These are phyloP conservation scores for Athripsodes cinereus DNA, from an alignment of 2,888 invertebrate genomes.

Conservation along the genomic window DNA sequence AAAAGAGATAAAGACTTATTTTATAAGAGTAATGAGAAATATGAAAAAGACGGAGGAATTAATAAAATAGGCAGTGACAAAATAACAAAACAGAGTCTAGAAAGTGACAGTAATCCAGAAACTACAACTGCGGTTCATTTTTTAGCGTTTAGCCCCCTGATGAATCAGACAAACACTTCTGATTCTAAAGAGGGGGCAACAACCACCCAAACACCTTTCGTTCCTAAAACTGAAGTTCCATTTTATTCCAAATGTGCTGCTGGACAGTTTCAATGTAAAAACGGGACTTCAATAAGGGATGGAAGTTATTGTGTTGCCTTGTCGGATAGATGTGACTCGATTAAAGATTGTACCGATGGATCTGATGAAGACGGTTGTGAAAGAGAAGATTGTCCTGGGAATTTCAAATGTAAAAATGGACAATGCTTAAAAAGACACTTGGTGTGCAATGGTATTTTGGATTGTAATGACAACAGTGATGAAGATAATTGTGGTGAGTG, in stretches of 20 bases:
- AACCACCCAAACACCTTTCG: neutral
- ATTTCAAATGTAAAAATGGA: slow-evolving; percentile 53
- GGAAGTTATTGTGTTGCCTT: slow-evolving; percentile 51
- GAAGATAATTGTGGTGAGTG: slow-evolving; percentile 50
- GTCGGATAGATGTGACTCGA: slow-evolving; percentile 49
- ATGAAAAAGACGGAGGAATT: slow-evolving; percentile 25
- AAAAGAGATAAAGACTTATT: slow-evolving; percentile 27
- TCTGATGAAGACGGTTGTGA: slow-evolving; percentile 56
- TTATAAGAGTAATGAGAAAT: slow-evolving; percentile 26
- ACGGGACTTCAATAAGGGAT: slow-evolving; percentile 51
- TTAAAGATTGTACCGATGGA: slow-evolving; percentile 55
- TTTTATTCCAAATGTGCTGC: slow-evolving; percentile 48
- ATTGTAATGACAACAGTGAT: slow-evolving; percentile 57
- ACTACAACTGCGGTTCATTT: slow-evolving; percentile 26
- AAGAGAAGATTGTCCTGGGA: slow-evolving; percentile 51
- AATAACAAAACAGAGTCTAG: slow-evolving; percentile 22
- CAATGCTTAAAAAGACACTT: slow-evolving; percentile 54
- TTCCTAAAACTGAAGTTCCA: slow-evolving; percentile 4
- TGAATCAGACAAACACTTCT: slow-evolving; percentile 20
- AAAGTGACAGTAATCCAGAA: slow-evolving; percentile 26
- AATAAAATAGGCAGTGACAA: slow-evolving; percentile 27
- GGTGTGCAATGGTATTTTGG: slow-evolving; percentile 56
- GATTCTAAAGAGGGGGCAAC: slow-evolving; percentile 28
- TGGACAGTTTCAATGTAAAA: slow-evolving; percentile 54
- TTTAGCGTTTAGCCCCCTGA: slow-evolving; percentile 26